Evolutionary conservation across 2,888 invertebrate genomes (phyloP), one percentile per base, ranked within the genome.

Genomic region (Hyppa rectilinea): DNA sequence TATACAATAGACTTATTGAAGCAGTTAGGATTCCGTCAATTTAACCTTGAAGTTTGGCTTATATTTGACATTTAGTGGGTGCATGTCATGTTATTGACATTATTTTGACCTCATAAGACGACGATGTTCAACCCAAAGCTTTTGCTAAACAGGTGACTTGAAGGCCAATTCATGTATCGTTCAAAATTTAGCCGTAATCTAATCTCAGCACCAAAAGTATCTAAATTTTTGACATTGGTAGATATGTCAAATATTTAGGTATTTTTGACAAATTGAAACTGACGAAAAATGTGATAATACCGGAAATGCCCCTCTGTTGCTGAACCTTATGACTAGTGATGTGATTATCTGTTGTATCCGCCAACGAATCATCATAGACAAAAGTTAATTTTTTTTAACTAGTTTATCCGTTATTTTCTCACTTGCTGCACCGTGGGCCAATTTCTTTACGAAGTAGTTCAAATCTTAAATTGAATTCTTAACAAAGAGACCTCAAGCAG

Each of bases 1-100:
- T 2, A 34, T 17, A 72, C 77, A 72, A 72, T 69, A 17, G 71
- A 40, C 36, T 55, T 43, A 72, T 69, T 77, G 23, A 43, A 69
- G 70, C 45, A 4, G 31, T 69, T 69, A 69, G 23, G 2, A 49
- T 47, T 76, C 59, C 52, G 29, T 12, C 14, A 36, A 4, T 29
- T 9, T 70, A 55, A 55, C 77, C 70, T 76, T 69, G 77, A 47
- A 47, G 29, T 29, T 34, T 34, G 45, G 31, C 4, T n/a, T 31
- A 6, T 31, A 31, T 31, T 43, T 64, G 4, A 45, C 29, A 38
- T 17, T 50, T 64, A 23, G 31, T 0, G 14, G n/a, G 26, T 4
- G n/a, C 14, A 26, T 63, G 20, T 29, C 23, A 14, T 26, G n/a
- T n/a, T n/a, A n/a, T n/a, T n/a, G n/a, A 49, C 2, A 49, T 26